Conservation (phyloP, 2,888 invertebrate species). For the Cheilosia urbana region DNA sequence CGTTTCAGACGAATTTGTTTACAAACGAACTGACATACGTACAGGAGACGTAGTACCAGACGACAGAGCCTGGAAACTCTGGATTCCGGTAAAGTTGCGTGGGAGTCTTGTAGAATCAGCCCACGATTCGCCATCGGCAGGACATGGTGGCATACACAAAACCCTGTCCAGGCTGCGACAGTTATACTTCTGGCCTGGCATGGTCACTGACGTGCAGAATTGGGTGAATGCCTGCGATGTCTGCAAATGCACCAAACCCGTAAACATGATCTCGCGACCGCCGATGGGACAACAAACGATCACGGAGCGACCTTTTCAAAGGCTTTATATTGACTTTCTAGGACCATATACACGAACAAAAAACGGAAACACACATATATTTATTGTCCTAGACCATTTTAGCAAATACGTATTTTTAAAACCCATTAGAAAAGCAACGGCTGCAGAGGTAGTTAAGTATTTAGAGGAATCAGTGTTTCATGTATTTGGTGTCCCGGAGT, state of each 20-base stretch:
- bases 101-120: neutral
- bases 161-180: no score
- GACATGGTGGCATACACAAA: no score
- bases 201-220: neutral
- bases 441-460: no score
- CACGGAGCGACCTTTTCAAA: constrained; percentile 40
- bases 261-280: constrained; percentile 1
- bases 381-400: constrained; percentile 49
- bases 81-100: neutral
- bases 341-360: constrained; percentile 55
- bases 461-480: neutral
- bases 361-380: constrained; percentile 33
- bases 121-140: neutral
- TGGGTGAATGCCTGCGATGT: neutral
- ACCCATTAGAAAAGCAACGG: neutral
- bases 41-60: neutral
- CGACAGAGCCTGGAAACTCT: constrained; percentile 1
- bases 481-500: neutral
- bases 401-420: neutral
- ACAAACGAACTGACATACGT: no score
- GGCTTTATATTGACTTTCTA: constrained; percentile 49
- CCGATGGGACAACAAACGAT: constrained; percentile 20
- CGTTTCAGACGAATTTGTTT: no score
- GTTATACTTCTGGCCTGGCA: no score
- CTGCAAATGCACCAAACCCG: neutral